Base-by-base conservation (phyloP, 2,888 invertebrate species). In the Erebia epiphron region DNA sequence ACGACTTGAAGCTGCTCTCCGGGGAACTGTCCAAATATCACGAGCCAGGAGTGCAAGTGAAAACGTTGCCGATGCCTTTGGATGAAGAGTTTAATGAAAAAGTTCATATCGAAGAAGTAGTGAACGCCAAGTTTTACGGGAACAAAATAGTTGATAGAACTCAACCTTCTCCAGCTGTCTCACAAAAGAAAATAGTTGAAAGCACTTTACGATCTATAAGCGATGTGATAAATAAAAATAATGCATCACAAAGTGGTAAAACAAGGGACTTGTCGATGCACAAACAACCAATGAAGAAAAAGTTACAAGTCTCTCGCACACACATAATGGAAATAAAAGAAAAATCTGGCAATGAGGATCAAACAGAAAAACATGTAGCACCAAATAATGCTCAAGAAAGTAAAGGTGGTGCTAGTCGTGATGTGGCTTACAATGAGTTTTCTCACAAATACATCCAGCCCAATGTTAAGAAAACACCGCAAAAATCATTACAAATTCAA, bases 71-170 rank as follows among this genome's bases (percentile, higher is more conserved):
- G 3, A 85, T 83, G 67, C 92, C 92, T 62, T 82, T 93, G 69
- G 93, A 94, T 70, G 89, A 93, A 69, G 88, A 92, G 69, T 94
- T 92, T 77, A 93, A 93, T 75, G 89, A 92, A 80, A 91, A 90
- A 82, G 83, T 91, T 72, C 91, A 92, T 77, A 90, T 93, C 64
- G 89, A 92, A 79, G 89, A 93, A 85, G 79, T 93, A 43, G 94
- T 93, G 8, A 89, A 89, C 75, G 94, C 93, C n/a, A 93, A 92
- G 83, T 91, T 94, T 77, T 86, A 90, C 77, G 90, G 91, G 43
- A 81, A 88, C 79, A 89, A 90, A 85, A 83, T 91, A 63, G 75
- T 87, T 75, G 84, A 88, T 73, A 83, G 81, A 73, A 63, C 78
- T 57, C 69, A 67, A 67, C 64, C 73, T 70, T 35, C 75, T 64